Conservation (phyloP, 2,797 vertebrate species). For the Galaxias olidus region DNA sequence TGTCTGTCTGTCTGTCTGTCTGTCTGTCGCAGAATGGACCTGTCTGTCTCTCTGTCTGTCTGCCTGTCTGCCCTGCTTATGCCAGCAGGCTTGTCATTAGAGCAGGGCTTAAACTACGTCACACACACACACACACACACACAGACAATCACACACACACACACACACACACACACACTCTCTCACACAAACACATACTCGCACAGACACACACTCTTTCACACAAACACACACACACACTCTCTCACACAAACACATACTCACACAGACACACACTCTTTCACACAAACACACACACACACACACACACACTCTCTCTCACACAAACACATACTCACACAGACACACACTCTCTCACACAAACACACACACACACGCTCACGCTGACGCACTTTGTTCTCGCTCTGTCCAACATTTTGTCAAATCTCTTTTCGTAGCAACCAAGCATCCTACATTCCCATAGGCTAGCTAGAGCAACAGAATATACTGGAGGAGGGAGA, state of each 20-base stretch:
- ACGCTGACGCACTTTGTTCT: too few species aligned
- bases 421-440: too few species aligned
- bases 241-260: constrained; percentile 4
- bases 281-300: background rate
- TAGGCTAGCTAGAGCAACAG: too few species aligned
- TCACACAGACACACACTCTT: background rate
- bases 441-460: too few species aligned
- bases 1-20: too few species aligned
- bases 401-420: too few species aligned
- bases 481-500: background rate
- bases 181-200: background rate
- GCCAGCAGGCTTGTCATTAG: background rate
- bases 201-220: background rate
- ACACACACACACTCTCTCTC: background rate
- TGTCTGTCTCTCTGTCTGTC: too few species aligned
- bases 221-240: constrained; percentile 1
- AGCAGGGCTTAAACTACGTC: background rate
- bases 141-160: background rate
- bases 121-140: background rate
- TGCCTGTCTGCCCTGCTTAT: too few species aligned
- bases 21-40: too few species aligned
- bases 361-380: background rate
- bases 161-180: constrained; percentile 6
- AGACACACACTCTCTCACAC: background rate
- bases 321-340: constrained; percentile 1